These are phyloP conservation scores for Palythoa heliodiscus DNA, from an alignment of 92 coral and sea anemone genomes.

Conservation along the genomic window DNA sequence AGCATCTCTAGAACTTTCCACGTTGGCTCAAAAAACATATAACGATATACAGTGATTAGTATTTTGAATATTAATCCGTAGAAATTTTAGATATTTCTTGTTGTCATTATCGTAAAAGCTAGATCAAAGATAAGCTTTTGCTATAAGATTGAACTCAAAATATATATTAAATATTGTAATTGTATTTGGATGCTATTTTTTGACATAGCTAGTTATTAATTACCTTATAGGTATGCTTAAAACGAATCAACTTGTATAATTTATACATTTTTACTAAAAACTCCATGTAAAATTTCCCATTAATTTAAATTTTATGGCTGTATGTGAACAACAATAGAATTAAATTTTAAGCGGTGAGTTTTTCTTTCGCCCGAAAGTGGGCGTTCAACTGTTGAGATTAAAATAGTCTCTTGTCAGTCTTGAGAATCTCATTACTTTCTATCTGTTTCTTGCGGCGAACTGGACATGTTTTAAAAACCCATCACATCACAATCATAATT, in stretches of 20 bases:
- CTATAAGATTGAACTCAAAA: too few relatives aligned
- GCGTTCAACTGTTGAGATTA: neutral
- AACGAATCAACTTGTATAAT: neutral
- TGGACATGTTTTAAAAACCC: too few relatives aligned
- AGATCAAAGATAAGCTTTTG: too few relatives aligned
- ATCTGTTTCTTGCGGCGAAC: neutral
- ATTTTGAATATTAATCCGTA: too few relatives aligned
- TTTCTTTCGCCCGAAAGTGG: neutral
- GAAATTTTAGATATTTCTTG: too few relatives aligned
- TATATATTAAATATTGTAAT: too few relatives aligned
- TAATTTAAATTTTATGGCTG: neutral
- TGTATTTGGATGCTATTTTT: neutral
- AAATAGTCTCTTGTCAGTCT: neutral
- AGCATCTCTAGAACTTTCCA: too few relatives aligned
- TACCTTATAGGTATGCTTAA: neutral
- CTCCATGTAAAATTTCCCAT: neutral
- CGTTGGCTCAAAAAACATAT: too few relatives aligned
- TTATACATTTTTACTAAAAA: neutral
- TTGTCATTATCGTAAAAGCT: too few relatives aligned
- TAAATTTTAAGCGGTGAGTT: neutral
- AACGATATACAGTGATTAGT: too few relatives aligned
- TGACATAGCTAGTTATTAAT: neutral
- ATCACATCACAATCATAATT: neutral
- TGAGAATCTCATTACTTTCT: neutral
- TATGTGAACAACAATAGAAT: neutral